Evolutionary conservation across 2,888 invertebrate genomes (phyloP).

Genomic region (Tenthredo notha): DNA sequence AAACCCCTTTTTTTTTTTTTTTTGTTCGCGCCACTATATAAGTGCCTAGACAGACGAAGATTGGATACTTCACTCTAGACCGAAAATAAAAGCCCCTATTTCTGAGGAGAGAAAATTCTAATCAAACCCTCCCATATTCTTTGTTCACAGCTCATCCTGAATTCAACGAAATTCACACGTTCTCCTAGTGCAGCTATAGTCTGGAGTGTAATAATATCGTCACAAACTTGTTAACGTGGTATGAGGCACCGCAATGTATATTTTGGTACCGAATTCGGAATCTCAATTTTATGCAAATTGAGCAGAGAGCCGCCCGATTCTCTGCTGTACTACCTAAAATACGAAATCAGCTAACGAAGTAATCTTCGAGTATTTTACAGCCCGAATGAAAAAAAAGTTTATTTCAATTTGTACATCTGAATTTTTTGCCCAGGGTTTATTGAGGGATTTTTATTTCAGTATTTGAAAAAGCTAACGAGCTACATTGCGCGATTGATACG

Average conservation of each 20-base stretch:
- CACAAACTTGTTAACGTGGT: constrained; percentile 1
- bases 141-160: constrained; percentile 8
- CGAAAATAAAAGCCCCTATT: constrained; percentile 18
- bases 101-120: constrained; percentile 21
- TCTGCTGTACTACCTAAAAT: background rate
- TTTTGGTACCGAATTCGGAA: background rate
- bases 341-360: background rate
- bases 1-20: constrained; percentile 19
- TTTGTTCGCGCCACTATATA: background rate
- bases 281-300: constrained; percentile 38
- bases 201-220: constrained; percentile 8
- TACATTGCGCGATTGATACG: background rate
- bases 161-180: constrained; percentile 31
- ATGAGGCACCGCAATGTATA: background rate
- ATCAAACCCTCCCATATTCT: background rate
- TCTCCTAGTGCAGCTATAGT: background rate
- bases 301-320: background rate
- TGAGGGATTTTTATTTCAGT: background rate
- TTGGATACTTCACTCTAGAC: constrained; percentile 35
- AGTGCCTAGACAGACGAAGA: constrained; percentile 39
- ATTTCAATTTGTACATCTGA: background rate
- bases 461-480: background rate
- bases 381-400: background rate
- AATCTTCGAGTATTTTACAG: background rate
- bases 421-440: background rate